Base-by-base conservation (phyloP, 2,888 invertebrate genomes). In the Anorthoa munda region DNA sequence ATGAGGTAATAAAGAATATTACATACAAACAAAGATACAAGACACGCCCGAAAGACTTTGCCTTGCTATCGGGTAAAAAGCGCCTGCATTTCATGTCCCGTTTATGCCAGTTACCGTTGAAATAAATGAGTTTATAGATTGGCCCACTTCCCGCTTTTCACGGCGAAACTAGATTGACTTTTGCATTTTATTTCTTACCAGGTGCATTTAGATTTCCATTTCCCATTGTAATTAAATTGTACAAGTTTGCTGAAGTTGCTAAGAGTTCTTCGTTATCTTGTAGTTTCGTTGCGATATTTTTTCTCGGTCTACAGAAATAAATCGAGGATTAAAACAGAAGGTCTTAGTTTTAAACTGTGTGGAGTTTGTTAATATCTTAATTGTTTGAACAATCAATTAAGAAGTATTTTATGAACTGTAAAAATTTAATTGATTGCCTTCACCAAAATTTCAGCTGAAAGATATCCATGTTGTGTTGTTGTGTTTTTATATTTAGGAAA, bases 201-300 rank as follows among this genome's bases (percentile, higher is more conserved):
- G 91, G 87, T 88, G 87, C 92, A 92, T 93, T 94, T 92, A 93
- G 88, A 90, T 91, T 94, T 92, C 90, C 87, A 94, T 95, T 94
- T 94, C 92, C 92, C 84, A 86, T 91, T 90, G 90, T 93, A 93
- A 94, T 93, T 94, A 92, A 93, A 93, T 93, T 92, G 90, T 88
- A 89, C 84, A 90, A 92, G 89, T 93, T 92, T 89, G 87, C 90
- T 89, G 86, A 85, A 89, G 87, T 83, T 86, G 87, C 85, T 79
- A 75, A 79, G 82, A 85, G 82, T 80, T 78, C 81, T 83, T 72
- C 75, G 77, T 82, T 85, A 81, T 85, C 85, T 90, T 78, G 75
- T 81, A 85, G 80, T 86, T 86, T 72, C 75, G 79, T 80, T 58
- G 60, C 82, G 60, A 78, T 83, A 83, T 87, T 89, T 89, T 88